A percentile compares a stretch with the other conserved stretches of the same genome.
These are phyloP conservation scores for Lampropteryx suffumata DNA, from an alignment of 2,888 invertebrate species.

Conservation along the genomic window DNA sequence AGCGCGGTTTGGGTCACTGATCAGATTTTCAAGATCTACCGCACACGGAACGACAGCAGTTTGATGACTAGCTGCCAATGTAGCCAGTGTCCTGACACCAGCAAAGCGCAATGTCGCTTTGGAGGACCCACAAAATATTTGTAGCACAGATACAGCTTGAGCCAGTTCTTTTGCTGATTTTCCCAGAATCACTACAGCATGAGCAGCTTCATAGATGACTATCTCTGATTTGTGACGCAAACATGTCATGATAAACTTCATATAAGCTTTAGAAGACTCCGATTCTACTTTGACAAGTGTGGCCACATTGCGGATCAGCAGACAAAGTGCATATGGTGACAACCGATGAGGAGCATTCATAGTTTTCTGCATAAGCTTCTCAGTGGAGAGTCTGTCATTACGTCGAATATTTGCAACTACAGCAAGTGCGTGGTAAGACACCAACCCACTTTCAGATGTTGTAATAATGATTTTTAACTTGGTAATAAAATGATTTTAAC, in stretches of 20 bases:
- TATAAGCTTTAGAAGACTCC: conserved; percentile 87
- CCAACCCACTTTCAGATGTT: conserved; percentile 89
- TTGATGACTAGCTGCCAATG: conserved; percentile 97
- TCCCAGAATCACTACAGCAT: conserved; percentile 96
- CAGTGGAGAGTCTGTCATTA: conserved; percentile 96
- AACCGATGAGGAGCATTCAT: conserved; percentile 82
- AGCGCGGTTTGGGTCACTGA: conserved; percentile 98
- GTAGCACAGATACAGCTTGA: conserved; percentile 98
- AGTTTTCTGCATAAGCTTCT: conserved; percentile 97
- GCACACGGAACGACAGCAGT: conserved; percentile 98
- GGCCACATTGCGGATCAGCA: conserved; percentile 96
- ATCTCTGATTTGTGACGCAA: conserved; percentile 99
- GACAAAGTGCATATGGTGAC: conserved; percentile 97
- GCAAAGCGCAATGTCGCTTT: conserved; percentile 98
- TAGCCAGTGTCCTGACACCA: conserved; percentile 98
- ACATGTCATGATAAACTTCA: conserved; percentile 96
- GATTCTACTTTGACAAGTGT: conserved; percentile 96
- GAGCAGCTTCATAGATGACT: conserved; percentile 99
- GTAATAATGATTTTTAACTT: no score
- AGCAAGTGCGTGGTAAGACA: conserved; percentile 98
- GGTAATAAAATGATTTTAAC: no score
- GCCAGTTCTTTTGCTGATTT: conserved; percentile 94
- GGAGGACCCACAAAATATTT: conserved; percentile 97
- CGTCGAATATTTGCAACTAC: conserved; percentile 97
- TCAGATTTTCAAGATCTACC: conserved; percentile 98